Base-by-base conservation (phyloP, 2,113 vertebrate species). In the Cyanoderma ruficeps region DNA sequence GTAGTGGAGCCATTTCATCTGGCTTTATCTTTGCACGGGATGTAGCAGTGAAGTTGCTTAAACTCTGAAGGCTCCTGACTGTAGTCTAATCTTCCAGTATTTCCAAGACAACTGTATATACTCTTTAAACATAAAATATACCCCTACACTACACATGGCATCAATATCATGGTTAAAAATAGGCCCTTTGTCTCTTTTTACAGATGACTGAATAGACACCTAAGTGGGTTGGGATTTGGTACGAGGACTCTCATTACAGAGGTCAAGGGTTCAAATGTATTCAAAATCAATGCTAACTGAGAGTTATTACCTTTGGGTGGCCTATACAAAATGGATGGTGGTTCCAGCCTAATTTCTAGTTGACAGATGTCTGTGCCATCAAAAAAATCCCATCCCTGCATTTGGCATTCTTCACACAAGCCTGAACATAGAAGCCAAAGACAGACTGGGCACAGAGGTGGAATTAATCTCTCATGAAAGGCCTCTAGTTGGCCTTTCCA, bases 381-480 rank as follows among this genome's bases (percentile, higher is more conserved):
- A 95, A 91, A 96, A 92, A 91, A 75, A 88, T 65, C 50, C n/a
- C 44, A 64, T 83, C 47, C 67, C 68, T 95, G 60, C 60, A 46
- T 83, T 78, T 95, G 90, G 84, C 88, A 93, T 91, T 94, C 90
- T 87, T 90, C 76, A 81, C 60, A 60, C 31, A 92, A 92, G 31
- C 56, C 47, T 93, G 56, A 70, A 21, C 1, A 1, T 3, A 84
- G 79, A 93, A 75, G 69, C 59, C 88, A 93, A 90, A 91, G 82
- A 91, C 85, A 92, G 68, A 53, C 69, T 84, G 75, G 71, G 68
- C 79, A 90, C 68, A 90, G 85, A 93, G 83, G 65, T 87, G 72
- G 90, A 96, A 97, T 92, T 94, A 93, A 93, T 95, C 82, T 88
- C 68, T 74, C 76, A 31, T 59, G 83, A 94, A 95, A 93, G 72